These are phyloP conservation scores for Echiichthys vipera DNA, from an alignment of 2,797 vertebrate species.

Conservation along the genomic window DNA sequence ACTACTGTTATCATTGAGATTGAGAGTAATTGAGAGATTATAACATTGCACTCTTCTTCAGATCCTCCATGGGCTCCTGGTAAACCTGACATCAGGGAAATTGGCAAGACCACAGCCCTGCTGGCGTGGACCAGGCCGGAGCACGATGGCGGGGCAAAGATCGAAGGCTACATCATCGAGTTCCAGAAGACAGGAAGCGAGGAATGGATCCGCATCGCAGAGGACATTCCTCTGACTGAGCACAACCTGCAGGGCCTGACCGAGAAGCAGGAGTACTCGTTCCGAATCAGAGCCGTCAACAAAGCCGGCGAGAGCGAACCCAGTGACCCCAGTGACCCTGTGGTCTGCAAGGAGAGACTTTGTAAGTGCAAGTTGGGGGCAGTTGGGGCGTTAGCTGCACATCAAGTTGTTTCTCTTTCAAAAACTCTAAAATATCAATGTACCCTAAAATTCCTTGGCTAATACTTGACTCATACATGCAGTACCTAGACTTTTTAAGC, in stretches of 20 bases:
- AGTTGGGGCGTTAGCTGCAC: not conserved
- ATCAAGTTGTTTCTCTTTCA: no score
- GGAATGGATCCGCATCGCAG: slow-evolving; percentile 95
- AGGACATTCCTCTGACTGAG: slow-evolving; percentile 92
- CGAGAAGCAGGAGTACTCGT: slow-evolving; percentile 97
- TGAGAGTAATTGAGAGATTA: not conserved
- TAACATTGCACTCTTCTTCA: slow-evolving; percentile 60
- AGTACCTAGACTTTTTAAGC: no score
- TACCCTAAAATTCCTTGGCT: no score
- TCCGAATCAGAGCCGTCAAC: slow-evolving; percentile 95
- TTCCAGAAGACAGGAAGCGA: slow-evolving; percentile 95
- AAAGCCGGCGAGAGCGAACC: slow-evolving; percentile 95
- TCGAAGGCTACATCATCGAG: slow-evolving; percentile 95
- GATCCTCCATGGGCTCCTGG: slow-evolving; percentile 99
- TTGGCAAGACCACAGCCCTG: slow-evolving; percentile 89
- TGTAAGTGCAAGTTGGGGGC: slow-evolving; percentile 83
- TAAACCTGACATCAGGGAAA: slow-evolving; percentile 93
- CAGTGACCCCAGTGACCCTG: slow-evolving; percentile 95
- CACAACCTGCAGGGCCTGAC: slow-evolving; percentile 92
- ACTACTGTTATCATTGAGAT: no score
- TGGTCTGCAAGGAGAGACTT: slow-evolving; percentile 96
- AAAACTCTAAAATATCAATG: no score
- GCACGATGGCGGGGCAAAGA: slow-evolving; percentile 97
- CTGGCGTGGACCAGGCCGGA: slow-evolving; percentile 95
- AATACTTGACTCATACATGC: no score